A percentile compares a stretch with the other conserved stretches of the same genome.
These are phyloP conservation scores for Margarornis squamiger DNA, from an alignment of 2,797 vertebrate species.

Conservation along the genomic window DNA sequence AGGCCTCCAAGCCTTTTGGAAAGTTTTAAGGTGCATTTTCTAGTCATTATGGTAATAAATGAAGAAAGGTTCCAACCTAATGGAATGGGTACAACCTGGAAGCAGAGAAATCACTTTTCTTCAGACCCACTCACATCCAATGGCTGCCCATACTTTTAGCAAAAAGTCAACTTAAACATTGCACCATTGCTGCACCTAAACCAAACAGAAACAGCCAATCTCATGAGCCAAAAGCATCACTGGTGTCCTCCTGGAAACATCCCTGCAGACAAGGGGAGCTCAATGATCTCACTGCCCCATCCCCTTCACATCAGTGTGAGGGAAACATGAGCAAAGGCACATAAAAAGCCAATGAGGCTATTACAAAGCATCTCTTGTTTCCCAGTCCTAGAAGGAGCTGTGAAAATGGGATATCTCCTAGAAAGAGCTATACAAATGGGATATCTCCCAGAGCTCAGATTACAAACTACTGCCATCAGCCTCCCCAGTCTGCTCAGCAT, in stretches of 20 bases:
- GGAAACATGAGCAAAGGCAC: neutral
- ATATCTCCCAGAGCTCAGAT: neutral
- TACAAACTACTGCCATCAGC: neutral
- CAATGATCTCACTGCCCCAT: neutral
- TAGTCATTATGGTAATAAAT: neutral
- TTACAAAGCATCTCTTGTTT: neutral
- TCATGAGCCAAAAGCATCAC: neutral
- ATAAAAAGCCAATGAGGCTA: neutral
- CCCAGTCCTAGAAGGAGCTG: neutral
- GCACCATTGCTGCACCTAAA: neutral
- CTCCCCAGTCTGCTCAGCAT: neutral
- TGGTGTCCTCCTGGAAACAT: neutral
- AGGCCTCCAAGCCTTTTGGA: neutral
- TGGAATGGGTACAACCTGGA: neutral
- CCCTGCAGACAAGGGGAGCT: neutral
- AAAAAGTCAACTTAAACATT: neutral
- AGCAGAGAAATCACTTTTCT: neutral
- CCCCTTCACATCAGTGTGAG: neutral
- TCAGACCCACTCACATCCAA: accelerated
- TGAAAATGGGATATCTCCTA: neutral
- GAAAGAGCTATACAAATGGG: neutral
- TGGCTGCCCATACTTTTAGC: neutral
- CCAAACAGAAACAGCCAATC: neutral
- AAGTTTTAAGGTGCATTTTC: neutral
- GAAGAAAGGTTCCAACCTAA: neutral